Evolutionary conservation across 2,797 vertebrate genomes (phyloP).

Genomic region (Poecile montanus): DNA sequence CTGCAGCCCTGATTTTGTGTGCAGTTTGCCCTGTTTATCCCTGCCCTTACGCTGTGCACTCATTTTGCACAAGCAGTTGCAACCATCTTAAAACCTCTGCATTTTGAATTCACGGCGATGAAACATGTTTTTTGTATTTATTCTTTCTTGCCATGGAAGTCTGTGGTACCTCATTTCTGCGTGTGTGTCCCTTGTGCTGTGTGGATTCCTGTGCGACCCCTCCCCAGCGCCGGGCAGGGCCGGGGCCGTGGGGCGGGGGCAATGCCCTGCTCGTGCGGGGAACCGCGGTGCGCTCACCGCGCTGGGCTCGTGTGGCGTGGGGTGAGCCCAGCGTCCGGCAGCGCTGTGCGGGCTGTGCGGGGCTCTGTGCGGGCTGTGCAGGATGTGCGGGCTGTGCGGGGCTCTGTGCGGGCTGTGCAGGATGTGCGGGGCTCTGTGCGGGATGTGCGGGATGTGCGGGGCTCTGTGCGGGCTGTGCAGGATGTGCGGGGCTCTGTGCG

Average conservation of each 20-base stretch:
- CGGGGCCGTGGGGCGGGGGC: fast-evolving
- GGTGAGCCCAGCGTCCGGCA: fast-evolving
- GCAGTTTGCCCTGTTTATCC: not conserved
- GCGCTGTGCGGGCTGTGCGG: no score
- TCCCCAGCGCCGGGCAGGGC: not conserved
- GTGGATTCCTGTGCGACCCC: fast-evolving
- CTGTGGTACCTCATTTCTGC: not conserved
- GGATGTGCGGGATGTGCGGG: no score
- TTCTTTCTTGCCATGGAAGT: not conserved
- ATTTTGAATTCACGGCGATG: not conserved
- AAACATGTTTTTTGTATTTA: fast-evolving
- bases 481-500: no score
- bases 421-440: no score
- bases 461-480: no score
- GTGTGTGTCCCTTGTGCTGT: fast-evolving
- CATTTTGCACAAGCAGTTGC: not conserved
- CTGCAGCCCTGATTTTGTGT: not conserved
- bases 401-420: no score
- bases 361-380: no score
- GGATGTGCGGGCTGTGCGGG: no score
- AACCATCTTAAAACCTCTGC: fast-evolving
- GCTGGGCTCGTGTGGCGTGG: fast-evolving
- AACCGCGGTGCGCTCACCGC: fast-evolving
- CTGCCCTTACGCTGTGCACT: fast-evolving
- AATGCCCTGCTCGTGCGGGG: fast-evolving